Evolutionary conservation across 2,888 invertebrate genomes (phyloP), one percentile per base, ranked within the genome.

Genomic region (Acleris emargana): DNA sequence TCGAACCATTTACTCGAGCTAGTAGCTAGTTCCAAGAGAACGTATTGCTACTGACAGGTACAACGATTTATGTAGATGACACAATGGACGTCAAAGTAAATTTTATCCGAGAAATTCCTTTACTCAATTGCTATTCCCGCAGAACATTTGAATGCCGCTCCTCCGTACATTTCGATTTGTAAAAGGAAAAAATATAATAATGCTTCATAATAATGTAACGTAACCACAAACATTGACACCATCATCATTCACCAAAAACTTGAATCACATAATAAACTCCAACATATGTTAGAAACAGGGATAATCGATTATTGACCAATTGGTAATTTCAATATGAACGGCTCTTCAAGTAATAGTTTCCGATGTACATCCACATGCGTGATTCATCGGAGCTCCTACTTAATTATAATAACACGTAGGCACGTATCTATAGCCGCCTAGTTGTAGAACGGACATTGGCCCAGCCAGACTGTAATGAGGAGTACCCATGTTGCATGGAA

Each of bases 361-460:
- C 38, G 52, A 58, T 52, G 57, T 51, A 47, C 20, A 28, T 52
- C 20, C 50, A 53, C 53, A 71, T 71, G 70, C 72, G 70, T 76
- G 75, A 76, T 72, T 76, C 77, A 74, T 73, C 69, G 61, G 58
- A 50, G 52, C 58, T 64, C 67, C 68, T 72, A 72, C 62, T 62
- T 68, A 70, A 45, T 38, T 45, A 45, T 45, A 43, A 68, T 74
- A 68, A 72, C 61, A 70, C 57, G 63, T 38, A 38, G 38, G 38
- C 38, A 38, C 38, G 13, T 38, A 25, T 25, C 25, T 38, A 51
- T 38, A 60, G 60, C 18, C 54, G 49, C 38, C 66, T 55, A 47
- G 62, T 55, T 55, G 47, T 50, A 45, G 63, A 51, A 52, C 63
- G 64, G 60, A 55, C 64, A 55, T 64, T 55, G 60, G 64, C 64